A percentile compares a stretch with the other conserved stretches of the same genome.
These are phyloP conservation scores for Esox niger DNA, from an alignment of 2,113 vertebrate genomes.

Conservation along the genomic window DNA sequence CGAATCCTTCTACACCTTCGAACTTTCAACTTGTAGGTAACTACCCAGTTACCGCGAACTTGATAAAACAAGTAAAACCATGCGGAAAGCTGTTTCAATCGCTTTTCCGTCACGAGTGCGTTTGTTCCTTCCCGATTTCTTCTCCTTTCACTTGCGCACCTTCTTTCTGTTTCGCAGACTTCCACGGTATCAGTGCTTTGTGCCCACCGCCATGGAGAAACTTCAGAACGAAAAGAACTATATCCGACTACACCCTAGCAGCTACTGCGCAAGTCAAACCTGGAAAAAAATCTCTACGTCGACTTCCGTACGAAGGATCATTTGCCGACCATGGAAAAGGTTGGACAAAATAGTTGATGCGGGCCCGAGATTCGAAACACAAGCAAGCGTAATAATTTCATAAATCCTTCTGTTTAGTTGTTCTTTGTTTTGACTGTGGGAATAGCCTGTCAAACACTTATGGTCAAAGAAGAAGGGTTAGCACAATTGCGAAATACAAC, in stretches of 20 bases:
- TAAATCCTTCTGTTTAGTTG: no score
- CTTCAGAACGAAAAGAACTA: conserved; percentile 55
- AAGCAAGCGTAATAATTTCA: conserved; percentile 11
- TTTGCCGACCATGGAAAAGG: conserved; percentile 30
- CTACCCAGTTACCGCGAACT: conserved; percentile 36
- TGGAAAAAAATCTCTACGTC: conserved; percentile 37
- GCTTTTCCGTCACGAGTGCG: conserved; percentile 13
- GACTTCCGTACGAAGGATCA: conserved; percentile 58
- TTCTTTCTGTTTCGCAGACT: conserved; percentile 24
- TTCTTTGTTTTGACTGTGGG: no score
- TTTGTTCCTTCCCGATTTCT: conserved; percentile 1
- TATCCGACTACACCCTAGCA: conserved; percentile 68
- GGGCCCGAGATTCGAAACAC: background rate
- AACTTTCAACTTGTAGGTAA: conserved; percentile 36
- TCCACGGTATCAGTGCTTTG: conserved; percentile 54
- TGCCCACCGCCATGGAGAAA: conserved; percentile 65
- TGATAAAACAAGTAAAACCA: conserved; percentile 21
- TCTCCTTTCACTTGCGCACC: conserved; percentile 9
- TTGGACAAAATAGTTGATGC: conserved; percentile 13
- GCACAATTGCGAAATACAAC: no score
- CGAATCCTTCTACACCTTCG: conserved; percentile 22
- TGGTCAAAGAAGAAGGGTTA: no score
- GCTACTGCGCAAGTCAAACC: conserved; percentile 65
- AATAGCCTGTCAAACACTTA: no score
- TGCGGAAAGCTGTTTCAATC: conserved; percentile 20